A percentile compares a stretch with the other conserved stretches of the same genome.
phyloP scores from a whole-genome alignment of 2,797 vertebrate genomes.

The Glossophaga mutica region DNA sequence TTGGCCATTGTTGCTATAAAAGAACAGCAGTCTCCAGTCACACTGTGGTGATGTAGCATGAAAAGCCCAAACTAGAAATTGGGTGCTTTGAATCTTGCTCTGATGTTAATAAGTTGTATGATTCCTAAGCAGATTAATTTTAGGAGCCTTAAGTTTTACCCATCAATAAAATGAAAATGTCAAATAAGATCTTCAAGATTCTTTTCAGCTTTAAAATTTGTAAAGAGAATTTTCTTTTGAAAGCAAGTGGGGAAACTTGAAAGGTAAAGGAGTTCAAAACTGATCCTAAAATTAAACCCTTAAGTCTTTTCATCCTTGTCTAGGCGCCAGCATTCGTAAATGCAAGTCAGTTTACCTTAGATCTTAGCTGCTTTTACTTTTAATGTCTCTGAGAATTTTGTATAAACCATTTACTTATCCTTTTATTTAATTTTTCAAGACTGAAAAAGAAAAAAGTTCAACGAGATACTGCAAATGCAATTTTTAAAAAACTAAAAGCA shows the following conservation, averaged over 20 bases:
- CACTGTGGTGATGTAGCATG: not conserved
- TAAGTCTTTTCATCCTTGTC: not conserved
- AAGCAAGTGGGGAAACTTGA: not conserved
- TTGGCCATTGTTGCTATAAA: not conserved
- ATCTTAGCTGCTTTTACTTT: not conserved
- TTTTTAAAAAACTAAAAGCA: not conserved
- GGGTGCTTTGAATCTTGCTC: not conserved
- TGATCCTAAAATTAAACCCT: not conserved
- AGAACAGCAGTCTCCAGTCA: not conserved
- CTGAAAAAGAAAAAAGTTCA: constrained; percentile 30
- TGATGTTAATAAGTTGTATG: not conserved
- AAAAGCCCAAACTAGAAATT: not conserved
- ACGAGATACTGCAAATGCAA: not conserved
- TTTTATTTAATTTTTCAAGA: constrained; percentile 37
- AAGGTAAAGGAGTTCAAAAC: not conserved
- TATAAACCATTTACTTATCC: not conserved
- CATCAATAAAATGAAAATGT: not conserved
- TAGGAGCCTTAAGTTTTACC: not conserved
- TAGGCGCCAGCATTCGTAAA: not conserved
- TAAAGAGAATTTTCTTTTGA: constrained; percentile 11
- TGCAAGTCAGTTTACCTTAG: not conserved
- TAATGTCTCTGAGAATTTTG: constrained; percentile 12
- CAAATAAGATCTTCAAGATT: not conserved
- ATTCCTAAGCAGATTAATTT: constrained; percentile 3
- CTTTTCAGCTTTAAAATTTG: not conserved